phyloP scores from a whole-genome alignment of 92 coral and sea anemone genomes.

The Hydrozoanthus gracilis region DNA sequence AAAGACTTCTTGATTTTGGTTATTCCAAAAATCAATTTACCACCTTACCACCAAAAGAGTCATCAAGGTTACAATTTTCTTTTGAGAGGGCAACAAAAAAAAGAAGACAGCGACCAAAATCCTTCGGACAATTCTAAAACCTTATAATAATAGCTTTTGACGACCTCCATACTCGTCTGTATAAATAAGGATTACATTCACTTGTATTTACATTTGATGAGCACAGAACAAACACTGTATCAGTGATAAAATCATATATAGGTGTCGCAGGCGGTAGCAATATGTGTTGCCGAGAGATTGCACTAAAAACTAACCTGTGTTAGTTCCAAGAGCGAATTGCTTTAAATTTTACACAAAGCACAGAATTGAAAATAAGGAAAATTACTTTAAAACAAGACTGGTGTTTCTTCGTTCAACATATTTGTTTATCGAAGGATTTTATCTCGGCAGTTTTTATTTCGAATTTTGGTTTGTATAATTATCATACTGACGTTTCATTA shows the following conservation, averaged over 20 bases:
- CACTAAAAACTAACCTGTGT: neutral
- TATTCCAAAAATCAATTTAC: neutral
- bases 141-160: neutral
- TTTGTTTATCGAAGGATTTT: too few relatives aligned
- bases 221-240: neutral
- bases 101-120: neutral
- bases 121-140: neutral
- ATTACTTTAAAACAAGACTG: neutral
- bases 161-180: neutral
- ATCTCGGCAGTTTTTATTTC: too few relatives aligned
- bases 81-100: neutral
- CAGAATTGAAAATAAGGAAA: neutral
- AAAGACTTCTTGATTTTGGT: neutral
- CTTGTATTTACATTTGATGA: neutral
- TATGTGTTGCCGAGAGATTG: neutral
- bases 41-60: neutral
- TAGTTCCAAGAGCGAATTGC: neutral
- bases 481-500: too few relatives aligned
- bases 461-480: too few relatives aligned
- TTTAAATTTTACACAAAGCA: neutral
- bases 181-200: neutral
- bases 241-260: conserved; percentile 17
- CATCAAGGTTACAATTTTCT: conserved; percentile 6
- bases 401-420: neutral
- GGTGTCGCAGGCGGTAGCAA: conserved; percentile 1